Base-by-base conservation (phyloP, 1,140 invertebrate genomes). In the Tetramorium parvispinum region DNA sequence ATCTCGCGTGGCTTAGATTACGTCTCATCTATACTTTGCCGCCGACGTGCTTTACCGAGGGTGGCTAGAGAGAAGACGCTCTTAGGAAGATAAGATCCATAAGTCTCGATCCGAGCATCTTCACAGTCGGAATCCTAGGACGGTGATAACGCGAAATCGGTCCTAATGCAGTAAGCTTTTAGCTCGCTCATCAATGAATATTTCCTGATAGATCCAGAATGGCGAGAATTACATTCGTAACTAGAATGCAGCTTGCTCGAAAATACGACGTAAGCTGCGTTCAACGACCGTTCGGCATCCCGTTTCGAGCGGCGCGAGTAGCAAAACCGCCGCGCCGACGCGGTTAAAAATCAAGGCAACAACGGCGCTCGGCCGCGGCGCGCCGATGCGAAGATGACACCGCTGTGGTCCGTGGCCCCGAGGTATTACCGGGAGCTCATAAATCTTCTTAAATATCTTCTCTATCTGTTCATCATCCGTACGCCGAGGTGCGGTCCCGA, bases 361-460 rank as follows among this genome's bases (percentile, higher is more conserved):
- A 21, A 73, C 70, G 27, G 43, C 40, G 10, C 51, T 76, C 75
- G 43, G 32, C 43, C 55, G 37, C 10, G 37, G 7, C 18, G 77
- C 2, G 61, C n/a, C 79, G 65, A 71, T 51, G 49, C 55, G 55
- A 73, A 77, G 81, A 87, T 71, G 88, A 90, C 81, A 86, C 61
- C 66, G 27, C 43, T 40, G 61, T 27, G 70, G 53, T 78, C 46
- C 85, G 40, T 65, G 71, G 79, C 73, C 86, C 68, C 86, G 59
- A 37, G 79, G 81, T 91, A 66, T 85, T 86, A 86, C 89, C 77
- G 46, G 71, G 76, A 70, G 86, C 91, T 90, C 92, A 86, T 93
- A 93, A 92, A 93, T 93, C 92, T 92, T 93, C 63, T 92, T 92
- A 92, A 93, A 92, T 88, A 93, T 93, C 89, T 87, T 77, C 78